Percentiles rank a stretch among this genome's conserved stretches.
phyloP scores from a whole-genome alignment of 2,888 invertebrate genomes.

The Scotopteryx bipunctaria region DNA sequence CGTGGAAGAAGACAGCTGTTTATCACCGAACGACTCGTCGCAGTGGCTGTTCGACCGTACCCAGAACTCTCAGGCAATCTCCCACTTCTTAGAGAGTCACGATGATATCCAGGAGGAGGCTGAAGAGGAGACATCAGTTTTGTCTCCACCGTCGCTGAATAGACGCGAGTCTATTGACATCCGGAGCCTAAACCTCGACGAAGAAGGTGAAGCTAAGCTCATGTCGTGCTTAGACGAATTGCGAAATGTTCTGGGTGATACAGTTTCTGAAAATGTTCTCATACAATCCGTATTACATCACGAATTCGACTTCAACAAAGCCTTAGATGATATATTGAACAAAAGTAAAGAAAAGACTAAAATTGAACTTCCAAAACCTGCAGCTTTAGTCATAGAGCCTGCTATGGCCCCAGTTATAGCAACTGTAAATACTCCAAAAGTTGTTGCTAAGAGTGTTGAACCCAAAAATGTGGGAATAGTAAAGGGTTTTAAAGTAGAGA shows the following conservation, averaged over 20 bases:
- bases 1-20: slow-evolving; percentile 95
- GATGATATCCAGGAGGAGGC: slow-evolving; percentile 88
- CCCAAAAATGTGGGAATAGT: slow-evolving; percentile 65
- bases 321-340: slow-evolving; percentile 88
- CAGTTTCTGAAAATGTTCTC: slow-evolving; percentile 88
- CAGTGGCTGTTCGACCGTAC: slow-evolving; percentile 94
- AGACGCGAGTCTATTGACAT: slow-evolving; percentile 78
- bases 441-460: slow-evolving; percentile 73
- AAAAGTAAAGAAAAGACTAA: slow-evolving; percentile 52
- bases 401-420: slow-evolving; percentile 57
- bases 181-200: slow-evolving; percentile 80
- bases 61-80: slow-evolving; percentile 88
- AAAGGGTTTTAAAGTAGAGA: slow-evolving; percentile 84
- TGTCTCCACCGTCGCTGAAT: slow-evolving; percentile 48
- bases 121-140: slow-evolving; percentile 70
- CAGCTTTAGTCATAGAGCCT: slow-evolving; percentile 51
- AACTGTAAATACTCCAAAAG: slow-evolving; percentile 58
- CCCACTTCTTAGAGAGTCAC: slow-evolving; percentile 89
- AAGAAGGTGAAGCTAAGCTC: slow-evolving; percentile 88
- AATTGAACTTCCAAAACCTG: slow-evolving; percentile 45
- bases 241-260: slow-evolving; percentile 90
- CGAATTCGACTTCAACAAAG: slow-evolving; percentile 88
- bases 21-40: slow-evolving; percentile 93
- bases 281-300: slow-evolving; percentile 88
- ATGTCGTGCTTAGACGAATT: slow-evolving; percentile 93